Conservation (phyloP, 2,797 vertebrate genomes). For the Coregonus sp. region DNA sequence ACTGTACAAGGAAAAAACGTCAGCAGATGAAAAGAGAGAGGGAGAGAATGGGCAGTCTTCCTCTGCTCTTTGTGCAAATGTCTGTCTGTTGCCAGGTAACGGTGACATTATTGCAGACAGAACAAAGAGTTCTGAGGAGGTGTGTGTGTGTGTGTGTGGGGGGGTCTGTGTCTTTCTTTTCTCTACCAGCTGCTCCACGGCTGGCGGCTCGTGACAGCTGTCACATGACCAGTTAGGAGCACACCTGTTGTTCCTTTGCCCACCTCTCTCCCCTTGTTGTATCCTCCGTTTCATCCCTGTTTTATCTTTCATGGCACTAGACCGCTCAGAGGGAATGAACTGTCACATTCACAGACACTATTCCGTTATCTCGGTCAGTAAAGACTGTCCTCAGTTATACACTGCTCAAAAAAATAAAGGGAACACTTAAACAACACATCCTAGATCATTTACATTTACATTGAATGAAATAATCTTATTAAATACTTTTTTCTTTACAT, state of each 20-base stretch:
- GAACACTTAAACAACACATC: no score
- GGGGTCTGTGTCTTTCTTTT: conserved; percentile 1
- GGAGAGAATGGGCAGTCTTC: conserved; percentile 10
- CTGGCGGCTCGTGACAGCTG: conserved; percentile 5
- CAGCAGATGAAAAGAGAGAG: conserved; percentile 13
- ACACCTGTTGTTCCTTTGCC: conserved; percentile 11
- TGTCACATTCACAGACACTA: not conserved
- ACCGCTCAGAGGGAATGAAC: not conserved
- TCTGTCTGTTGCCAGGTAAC: conserved; percentile 42
- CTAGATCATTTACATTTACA: no score
- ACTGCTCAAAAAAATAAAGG: no score
- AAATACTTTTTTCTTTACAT: no score
- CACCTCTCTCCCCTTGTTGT: not conserved
- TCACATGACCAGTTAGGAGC: conserved; percentile 15
- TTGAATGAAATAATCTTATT: no score
- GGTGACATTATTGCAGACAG: conserved; percentile 20
- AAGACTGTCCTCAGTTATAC: not conserved
- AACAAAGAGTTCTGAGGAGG: conserved; percentile 17
- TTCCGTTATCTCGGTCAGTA: not conserved
- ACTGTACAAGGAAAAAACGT: not conserved
- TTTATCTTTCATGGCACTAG: not conserved
- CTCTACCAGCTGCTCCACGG: conserved; percentile 18
- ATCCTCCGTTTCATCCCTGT: conserved; percentile 8
- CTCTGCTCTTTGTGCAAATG: not conserved
- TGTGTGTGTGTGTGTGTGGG: conserved; percentile 4